Base-by-base conservation (phyloP, 2,888 invertebrate species). In the Sipha maydis region DNA sequence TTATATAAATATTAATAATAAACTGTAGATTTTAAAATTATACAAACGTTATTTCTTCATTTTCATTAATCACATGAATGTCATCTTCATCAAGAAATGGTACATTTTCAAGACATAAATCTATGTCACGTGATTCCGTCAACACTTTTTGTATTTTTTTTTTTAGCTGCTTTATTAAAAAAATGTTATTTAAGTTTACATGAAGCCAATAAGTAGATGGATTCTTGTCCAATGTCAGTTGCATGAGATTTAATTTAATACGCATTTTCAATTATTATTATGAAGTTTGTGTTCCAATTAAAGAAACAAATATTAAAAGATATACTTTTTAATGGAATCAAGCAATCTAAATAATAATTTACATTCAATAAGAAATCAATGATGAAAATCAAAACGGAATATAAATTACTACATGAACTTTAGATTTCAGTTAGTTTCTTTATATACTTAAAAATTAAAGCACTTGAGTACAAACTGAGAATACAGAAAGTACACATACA, bases 11-110 rank as follows among this genome's bases (percentile, higher is more conserved):
- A 48, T 48, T 1, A 48, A 48, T 48, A 48, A 14, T 48, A 41
- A 41, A 41, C 41, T 41, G 14, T 48, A 2, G 48, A 14, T 48
- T 48, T 48, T 48, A 48, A 41, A 56, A 78, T 5, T 71, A 75
- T 82, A 88, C 86, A 14, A 11, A 88, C 86, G 28, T 41, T 17
- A 88, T 88, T 88, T 88, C 86, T 88, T 88, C 86, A 41, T 80
- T 80, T 61, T 80, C 86, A 11, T 88, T 80, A 31, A 88, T 88
- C 31, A 41, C 86, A 41, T 80, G n/a, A 31, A 88, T 82, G 17
- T 88, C 86, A 67, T 88, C 86, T 75, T 88, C 86, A 61, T 88
- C 86, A 4, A 88, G 75, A 78, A 88, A 88, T 8, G 73, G 73
- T 61, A 88, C 48, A 41, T 73, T 41, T 28, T 88, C 86, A 8